Percentiles rank a stretch among this genome's conserved stretches.
These are phyloP conservation scores for Acromyrmex charruanus DNA, from an alignment of 1,140 invertebrate genomes.

Conservation along the genomic window DNA sequence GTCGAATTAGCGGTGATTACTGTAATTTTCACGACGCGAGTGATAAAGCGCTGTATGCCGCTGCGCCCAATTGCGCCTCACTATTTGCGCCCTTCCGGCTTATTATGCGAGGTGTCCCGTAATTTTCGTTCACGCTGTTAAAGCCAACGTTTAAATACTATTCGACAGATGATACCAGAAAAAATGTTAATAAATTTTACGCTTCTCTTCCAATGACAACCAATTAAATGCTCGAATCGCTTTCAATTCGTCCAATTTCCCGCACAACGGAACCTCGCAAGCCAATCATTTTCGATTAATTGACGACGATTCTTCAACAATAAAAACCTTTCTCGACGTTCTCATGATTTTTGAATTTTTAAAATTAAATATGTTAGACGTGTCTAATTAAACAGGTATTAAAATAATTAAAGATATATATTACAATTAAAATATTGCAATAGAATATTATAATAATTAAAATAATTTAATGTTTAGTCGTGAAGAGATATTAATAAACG, in stretches of 20 bases:
- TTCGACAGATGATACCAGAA: constrained; percentile 20
- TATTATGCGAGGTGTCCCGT: constrained; percentile 63
- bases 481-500: background rate
- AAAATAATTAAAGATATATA: no score
- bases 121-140: constrained; percentile 58
- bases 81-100: constrained; percentile 26
- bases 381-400: background rate
- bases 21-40: constrained; percentile 63
- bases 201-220: constrained; percentile 45
- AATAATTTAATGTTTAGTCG: background rate
- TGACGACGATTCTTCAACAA: background rate
- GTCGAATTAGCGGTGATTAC: constrained; percentile 70
- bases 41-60: constrained; percentile 42
- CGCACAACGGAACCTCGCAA: constrained; percentile 60
- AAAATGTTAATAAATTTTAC: constrained; percentile 64
- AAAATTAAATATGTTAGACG: background rate
- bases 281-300: constrained; percentile 45
- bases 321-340: background rate
- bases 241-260: constrained; percentile 66
- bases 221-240: constrained; percentile 70
- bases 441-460: no score
- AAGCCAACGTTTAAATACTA: constrained; percentile 63
- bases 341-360: background rate
- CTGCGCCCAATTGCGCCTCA: constrained; percentile 46
- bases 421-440: no score